These are phyloP conservation scores for Erpornis zantholeuca DNA, from an alignment of 2,113 vertebrate genomes.

Conservation along the genomic window DNA sequence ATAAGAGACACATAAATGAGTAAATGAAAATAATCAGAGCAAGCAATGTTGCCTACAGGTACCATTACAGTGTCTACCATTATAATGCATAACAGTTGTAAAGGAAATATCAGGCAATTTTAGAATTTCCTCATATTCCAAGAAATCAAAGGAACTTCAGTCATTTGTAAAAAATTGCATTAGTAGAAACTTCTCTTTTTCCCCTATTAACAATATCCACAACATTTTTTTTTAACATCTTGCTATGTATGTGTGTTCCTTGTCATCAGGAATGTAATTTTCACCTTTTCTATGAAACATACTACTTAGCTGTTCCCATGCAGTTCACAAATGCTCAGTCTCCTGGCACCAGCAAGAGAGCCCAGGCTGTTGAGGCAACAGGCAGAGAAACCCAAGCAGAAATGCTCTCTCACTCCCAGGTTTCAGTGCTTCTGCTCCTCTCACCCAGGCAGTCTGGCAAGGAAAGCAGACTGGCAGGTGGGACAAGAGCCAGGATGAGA, in stretches of 20 bases:
- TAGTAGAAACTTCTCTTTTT: not conserved
- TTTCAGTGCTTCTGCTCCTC: not conserved
- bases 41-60: not conserved
- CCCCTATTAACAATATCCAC: not conserved
- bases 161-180: not conserved
- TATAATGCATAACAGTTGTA: not conserved
- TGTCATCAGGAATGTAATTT: not conserved
- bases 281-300: not conserved
- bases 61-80: not conserved
- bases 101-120: not conserved
- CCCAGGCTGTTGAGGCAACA: not conserved
- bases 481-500: not conserved
- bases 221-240: not conserved
- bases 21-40: not conserved
- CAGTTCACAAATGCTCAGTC: not conserved
- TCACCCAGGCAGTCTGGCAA: not conserved
- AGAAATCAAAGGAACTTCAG: not conserved
- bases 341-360: not conserved
- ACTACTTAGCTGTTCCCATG: not conserved
- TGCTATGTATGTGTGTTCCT: not conserved
- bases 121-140: not conserved
- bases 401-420: fast-evolving
- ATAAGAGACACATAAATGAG: not conserved
- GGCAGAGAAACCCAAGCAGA: not conserved
- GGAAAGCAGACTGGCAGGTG: not conserved